Evolutionary conservation across 1,140 invertebrate species (phyloP), one percentile per base, ranked within the genome.

Genomic region (Thalassaphorura encarpata): DNA sequence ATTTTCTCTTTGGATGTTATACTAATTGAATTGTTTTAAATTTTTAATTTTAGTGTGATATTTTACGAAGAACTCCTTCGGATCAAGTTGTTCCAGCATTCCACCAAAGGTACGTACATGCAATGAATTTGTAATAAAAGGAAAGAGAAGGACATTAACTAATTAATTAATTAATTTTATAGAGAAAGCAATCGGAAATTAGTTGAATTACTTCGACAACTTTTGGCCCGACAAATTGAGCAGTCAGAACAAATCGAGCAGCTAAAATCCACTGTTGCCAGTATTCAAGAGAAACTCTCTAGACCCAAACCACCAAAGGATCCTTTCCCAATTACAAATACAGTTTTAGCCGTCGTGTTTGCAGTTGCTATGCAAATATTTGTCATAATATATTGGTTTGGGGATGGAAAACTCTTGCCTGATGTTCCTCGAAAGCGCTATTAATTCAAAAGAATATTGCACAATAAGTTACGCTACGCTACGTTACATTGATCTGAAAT

Each of bases 171-270:
- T 16, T 45, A 16, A 45, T 47, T 29, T 24, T 29, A 5, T 26
- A 63, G 62, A 21, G 63, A 62, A 46, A 62, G 59, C 28, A 65
- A 65, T 40, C 63, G 63, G n/a, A 60, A 65, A 50, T 47, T 65
- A 11, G 36, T 65, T 19, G 63, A 65, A 19, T 49, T 65, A 31
- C 53, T 65, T 15, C 56, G 63, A 27, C 63, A 65, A 29, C 55
- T 65, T 11, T 47, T 65, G 11, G 56, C 57, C 16, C 41, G 58
- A 27, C 63, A 65, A 40, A 60, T 65, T 19, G 52, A 65, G 45
- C 63, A 65, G 45, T 62, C 63, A 2, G 63, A 65, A 40, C 60
- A 65, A 53, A 65, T 65, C 18, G 54, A 56, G 42, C 48, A 62
- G 26, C 47, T 65, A 13, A 53, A 54, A 27, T 33, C 39, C 1